Conservation (phyloP, 1,140 invertebrate species). For the Caenorhabditis elegans region DNA sequence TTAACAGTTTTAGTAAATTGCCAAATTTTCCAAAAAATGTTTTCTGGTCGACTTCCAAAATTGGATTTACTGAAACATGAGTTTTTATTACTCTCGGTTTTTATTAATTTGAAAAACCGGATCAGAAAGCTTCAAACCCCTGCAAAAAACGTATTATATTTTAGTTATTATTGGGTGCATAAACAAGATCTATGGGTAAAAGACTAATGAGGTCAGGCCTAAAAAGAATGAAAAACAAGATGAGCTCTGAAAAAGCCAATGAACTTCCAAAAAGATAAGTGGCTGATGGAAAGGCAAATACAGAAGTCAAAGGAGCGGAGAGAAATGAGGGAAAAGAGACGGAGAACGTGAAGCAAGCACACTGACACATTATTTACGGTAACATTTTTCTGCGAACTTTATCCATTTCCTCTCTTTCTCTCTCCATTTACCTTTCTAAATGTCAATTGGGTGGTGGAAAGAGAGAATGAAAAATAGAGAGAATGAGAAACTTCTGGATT, state of each 20-base stretch:
- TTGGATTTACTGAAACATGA: too few relatives aligned
- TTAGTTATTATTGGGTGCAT: too few relatives aligned
- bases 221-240: background rate
- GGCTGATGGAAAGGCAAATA: constrained; percentile 14
- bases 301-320: background rate
- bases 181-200: background rate
- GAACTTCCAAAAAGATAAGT: too few relatives aligned
- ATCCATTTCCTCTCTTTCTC: background rate
- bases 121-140: too few relatives aligned
- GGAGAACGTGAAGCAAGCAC: background rate
- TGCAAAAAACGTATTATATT: too few relatives aligned
- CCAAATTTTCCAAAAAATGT: too few relatives aligned
- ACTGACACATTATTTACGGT: constrained; percentile 7
- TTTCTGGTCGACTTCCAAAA: too few relatives aligned
- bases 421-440: constrained; percentile 9
- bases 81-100: too few relatives aligned
- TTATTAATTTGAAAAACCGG: too few relatives aligned
- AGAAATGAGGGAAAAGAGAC: background rate
- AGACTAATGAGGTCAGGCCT: background rate
- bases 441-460: background rate
- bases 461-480: background rate
- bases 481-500: background rate
- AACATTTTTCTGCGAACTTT: constrained; percentile 12
- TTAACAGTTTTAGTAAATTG: too few relatives aligned
- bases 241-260: too few relatives aligned